These are phyloP conservation scores for Charanyca ferruginea DNA, from an alignment of 2,888 invertebrate genomes.

Conservation along the genomic window DNA sequence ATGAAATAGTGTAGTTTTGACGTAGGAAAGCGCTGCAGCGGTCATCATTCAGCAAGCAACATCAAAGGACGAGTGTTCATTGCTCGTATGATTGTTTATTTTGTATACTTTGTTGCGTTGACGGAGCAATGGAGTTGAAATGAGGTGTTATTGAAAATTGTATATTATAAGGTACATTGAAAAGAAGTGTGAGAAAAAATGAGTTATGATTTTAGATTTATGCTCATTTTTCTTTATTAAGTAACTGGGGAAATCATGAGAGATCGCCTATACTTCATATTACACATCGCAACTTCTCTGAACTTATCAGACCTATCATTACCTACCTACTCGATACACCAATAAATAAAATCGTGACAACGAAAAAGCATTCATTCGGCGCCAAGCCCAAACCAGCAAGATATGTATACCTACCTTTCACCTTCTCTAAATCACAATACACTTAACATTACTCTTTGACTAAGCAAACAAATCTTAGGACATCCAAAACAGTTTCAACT, in stretches of 20 bases:
- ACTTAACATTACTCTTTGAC: neutral
- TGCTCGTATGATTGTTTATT: constrained; percentile 77
- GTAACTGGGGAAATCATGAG: neutral
- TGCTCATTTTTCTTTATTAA: constrained; percentile 21
- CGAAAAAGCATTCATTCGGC: neutral
- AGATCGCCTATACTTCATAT: neutral
- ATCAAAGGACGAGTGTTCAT: constrained; percentile 75
- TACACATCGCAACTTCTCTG: too few relatives aligned
- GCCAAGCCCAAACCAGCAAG: neutral
- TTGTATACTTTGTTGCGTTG: constrained; percentile 79
- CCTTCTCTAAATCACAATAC: too few relatives aligned
- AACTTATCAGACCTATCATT: too few relatives aligned
- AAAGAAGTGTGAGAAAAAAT: constrained; percentile 54
- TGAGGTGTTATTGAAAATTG: constrained; percentile 58
- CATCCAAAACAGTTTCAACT: neutral
- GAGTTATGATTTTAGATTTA: constrained; percentile 52
- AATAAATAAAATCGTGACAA: neutral
- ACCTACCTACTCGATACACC: too few relatives aligned
- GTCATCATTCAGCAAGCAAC: constrained; percentile 75
- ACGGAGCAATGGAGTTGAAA: constrained; percentile 68
- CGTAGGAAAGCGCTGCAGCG: constrained; percentile 65
- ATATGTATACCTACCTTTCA: too few relatives aligned
- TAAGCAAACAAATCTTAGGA: neutral
- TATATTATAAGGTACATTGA: constrained; percentile 57
- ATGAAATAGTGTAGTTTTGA: constrained; percentile 72